Conservation (phyloP, 2,888 invertebrate genomes). For the Aleiodes leptofemur region DNA sequence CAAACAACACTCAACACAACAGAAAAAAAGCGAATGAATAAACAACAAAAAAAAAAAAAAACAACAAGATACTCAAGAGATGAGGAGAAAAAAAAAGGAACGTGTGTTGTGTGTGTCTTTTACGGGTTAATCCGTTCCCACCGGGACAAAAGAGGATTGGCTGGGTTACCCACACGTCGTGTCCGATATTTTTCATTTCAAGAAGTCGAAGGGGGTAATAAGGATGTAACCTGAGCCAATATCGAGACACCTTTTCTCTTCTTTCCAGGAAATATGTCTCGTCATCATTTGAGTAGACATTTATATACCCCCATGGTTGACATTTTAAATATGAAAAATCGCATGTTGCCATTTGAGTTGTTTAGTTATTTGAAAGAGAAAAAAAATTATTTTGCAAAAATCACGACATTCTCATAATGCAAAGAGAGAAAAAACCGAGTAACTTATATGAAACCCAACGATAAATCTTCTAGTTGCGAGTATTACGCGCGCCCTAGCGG, state of each 20-base stretch:
- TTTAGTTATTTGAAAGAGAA: background rate
- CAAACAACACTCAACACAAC: slow-evolving; percentile 60
- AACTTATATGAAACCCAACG: slow-evolving; percentile 52
- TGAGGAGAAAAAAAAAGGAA: slow-evolving; percentile 20
- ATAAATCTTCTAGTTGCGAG: slow-evolving; percentile 54
- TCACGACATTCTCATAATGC: slow-evolving; percentile 33
- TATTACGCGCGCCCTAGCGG: slow-evolving; percentile 51
- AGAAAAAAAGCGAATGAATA: background rate
- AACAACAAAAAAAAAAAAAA: background rate
- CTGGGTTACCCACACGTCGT: slow-evolving; percentile 65
- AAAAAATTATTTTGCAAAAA: slow-evolving; percentile 14
- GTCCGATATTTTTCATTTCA: slow-evolving; percentile 67
- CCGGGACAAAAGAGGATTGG: slow-evolving; percentile 71
- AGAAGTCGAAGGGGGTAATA: slow-evolving; percentile 68
- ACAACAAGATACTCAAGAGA: slow-evolving; percentile 4
- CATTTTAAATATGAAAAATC: slow-evolving; percentile 38
- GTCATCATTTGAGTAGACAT: slow-evolving; percentile 12
- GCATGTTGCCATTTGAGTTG: slow-evolving; percentile 9
- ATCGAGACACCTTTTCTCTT: slow-evolving; percentile 46
- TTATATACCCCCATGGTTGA: slow-evolving; percentile 25
- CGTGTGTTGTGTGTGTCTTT: slow-evolving; percentile 53
- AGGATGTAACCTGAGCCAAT: slow-evolving; percentile 73
- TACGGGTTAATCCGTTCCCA: slow-evolving; percentile 64
- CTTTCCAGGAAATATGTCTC: slow-evolving; percentile 46
- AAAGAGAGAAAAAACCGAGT: slow-evolving; percentile 35